A percentile compares a stretch with the other conserved stretches of the same genome.
Evolutionary conservation across 35 echinoderm and acorn worm genomes (phyloP).

Genomic region (Diadema setosum): DNA sequence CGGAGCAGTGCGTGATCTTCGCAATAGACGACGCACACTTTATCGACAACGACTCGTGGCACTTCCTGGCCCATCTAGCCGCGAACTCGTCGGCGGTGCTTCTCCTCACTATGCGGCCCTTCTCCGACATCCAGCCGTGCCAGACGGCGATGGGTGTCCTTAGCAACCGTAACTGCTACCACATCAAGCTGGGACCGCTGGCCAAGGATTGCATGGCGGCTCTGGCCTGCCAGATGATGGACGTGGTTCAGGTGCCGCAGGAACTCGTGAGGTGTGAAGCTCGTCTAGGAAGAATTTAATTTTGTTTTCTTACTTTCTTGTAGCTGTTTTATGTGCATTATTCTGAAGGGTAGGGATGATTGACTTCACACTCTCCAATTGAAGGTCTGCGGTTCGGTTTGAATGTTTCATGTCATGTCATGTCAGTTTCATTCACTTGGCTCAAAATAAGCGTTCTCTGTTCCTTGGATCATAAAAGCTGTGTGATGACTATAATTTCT

Average conservation of each 20-base stretch:
- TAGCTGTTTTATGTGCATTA: no score
- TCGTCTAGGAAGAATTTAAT: no score
- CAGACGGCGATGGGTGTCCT: constrained; percentile 53
- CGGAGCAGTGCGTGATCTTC: constrained; percentile 64
- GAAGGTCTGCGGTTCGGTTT: no score
- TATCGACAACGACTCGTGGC: constrained; percentile 92
- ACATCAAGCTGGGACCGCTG: constrained; percentile 66
- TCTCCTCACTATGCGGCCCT: constrained; percentile 66
- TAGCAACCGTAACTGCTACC: constrained; percentile 26
- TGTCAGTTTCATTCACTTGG: no score
- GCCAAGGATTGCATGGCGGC: constrained; percentile 65
- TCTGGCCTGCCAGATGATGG: constrained; percentile 88
- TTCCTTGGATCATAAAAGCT: no score
- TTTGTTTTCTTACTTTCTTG: neutral
- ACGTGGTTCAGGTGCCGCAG: constrained; percentile 71
- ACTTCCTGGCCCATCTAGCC: constrained; percentile 77
- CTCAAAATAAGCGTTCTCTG: no score
- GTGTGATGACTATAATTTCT: no score
- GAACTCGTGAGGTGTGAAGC: constrained; percentile 80
- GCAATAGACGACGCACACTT: constrained; percentile 91
- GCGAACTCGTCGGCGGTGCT: constrained; percentile 71
- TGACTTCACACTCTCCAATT: no score
- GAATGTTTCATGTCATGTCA: no score
- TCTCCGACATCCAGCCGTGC: constrained; percentile 42
- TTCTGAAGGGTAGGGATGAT: no score